These are phyloP conservation scores for Deroplatys truncata DNA, from an alignment of 2,888 invertebrate genomes.

Conservation along the genomic window DNA sequence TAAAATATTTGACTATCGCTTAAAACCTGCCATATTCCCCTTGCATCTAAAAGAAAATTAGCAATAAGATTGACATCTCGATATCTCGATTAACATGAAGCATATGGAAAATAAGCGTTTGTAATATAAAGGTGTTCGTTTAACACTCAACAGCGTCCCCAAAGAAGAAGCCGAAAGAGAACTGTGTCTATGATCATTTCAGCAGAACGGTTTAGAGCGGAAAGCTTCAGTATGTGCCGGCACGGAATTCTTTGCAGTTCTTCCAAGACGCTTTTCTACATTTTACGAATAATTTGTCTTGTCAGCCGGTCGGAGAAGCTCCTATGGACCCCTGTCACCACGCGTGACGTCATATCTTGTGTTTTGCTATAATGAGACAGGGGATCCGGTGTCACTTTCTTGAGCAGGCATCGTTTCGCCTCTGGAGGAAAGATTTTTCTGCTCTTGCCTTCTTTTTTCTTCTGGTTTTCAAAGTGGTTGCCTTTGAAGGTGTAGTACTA, in stretches of 20 bases:
- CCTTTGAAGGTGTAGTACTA: too few relatives aligned
- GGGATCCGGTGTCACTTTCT: slow-evolving; percentile 8
- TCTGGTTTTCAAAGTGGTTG: neutral
- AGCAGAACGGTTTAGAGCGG: too few relatives aligned
- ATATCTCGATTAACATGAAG: too few relatives aligned
- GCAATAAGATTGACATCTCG: too few relatives aligned
- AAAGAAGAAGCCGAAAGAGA: too few relatives aligned
- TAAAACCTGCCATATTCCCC: too few relatives aligned
- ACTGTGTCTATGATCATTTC: too few relatives aligned
- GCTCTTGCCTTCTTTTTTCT: neutral
- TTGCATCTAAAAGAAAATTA: too few relatives aligned
- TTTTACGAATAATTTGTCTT: slow-evolving; percentile 8
- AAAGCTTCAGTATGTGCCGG: neutral
- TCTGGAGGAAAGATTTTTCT: neutral
- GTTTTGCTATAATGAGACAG: slow-evolving; percentile 7
- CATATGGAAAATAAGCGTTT: too few relatives aligned
- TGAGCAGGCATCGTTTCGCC: neutral
- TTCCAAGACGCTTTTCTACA: neutral
- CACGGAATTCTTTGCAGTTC: neutral
- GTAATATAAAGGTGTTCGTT: too few relatives aligned
- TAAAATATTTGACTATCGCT: too few relatives aligned
- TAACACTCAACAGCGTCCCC: too few relatives aligned
- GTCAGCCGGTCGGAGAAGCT: neutral
- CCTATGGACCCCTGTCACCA: neutral
- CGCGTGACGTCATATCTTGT: neutral